phyloP scores from a whole-genome alignment of 1,140 invertebrate species.

The Solenopsis invicta region DNA sequence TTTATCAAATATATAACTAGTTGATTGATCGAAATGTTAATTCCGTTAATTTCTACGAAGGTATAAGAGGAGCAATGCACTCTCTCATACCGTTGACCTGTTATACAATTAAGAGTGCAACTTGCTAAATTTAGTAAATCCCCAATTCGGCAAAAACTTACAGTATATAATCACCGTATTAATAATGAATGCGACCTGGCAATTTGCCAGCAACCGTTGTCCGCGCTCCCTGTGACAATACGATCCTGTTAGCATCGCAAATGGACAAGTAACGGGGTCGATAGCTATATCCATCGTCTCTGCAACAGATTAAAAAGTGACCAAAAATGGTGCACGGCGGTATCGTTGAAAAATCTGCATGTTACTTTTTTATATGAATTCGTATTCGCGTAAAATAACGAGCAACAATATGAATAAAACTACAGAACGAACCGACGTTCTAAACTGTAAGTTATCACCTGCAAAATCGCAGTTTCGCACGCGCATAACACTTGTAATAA shows the following conservation, averaged over 20 bases:
- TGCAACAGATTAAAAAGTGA: constrained; percentile 38
- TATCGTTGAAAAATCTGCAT: constrained; percentile 26
- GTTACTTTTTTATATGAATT: constrained; percentile 22
- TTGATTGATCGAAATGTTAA: not conserved
- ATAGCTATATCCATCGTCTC: not conserved
- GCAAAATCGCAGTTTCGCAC: constrained; percentile 13
- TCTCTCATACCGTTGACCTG: not conserved
- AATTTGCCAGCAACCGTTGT: constrained; percentile 39
- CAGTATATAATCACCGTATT: constrained; percentile 57
- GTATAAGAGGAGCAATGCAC: not conserved
- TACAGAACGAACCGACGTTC: not conserved
- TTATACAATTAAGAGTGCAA: constrained; percentile 30
- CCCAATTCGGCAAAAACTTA: constrained; percentile 32
- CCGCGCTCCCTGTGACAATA: constrained; percentile 30
- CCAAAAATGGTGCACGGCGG: not conserved
- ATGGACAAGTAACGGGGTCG: constrained; percentile 54
- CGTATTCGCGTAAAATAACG: constrained; percentile 24
- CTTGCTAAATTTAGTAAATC: constrained; percentile 51
- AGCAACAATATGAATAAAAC: constrained; percentile 24
- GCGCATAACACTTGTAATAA: constrained; percentile 15
- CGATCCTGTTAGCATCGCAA: constrained; percentile 57
- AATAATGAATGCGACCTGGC: constrained; percentile 55
- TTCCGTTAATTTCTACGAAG: not conserved
- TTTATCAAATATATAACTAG: not conserved
- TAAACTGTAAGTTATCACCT: not conserved